Conservation (phyloP, 2,888 invertebrate genomes). For the Mamestra brassicae region DNA sequence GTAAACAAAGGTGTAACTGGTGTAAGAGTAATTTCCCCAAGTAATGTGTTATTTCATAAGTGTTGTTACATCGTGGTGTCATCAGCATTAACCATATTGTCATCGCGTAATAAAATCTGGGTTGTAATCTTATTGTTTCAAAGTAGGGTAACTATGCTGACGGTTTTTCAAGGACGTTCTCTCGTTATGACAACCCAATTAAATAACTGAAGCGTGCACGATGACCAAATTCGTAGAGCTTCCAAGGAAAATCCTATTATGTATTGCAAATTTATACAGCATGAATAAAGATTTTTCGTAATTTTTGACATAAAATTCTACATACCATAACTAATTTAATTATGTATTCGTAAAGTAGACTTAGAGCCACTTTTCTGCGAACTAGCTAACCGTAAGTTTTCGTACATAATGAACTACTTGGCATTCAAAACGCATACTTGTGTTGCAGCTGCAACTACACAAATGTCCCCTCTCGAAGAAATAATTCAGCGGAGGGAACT, state of each 20-base stretch:
- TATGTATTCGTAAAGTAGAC: constrained; percentile 66
- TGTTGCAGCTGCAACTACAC: constrained; percentile 69
- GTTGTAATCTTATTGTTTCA: constrained; percentile 65
- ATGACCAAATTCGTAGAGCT: constrained; percentile 51
- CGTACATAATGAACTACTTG: constrained; percentile 75
- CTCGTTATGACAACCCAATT: constrained; percentile 44
- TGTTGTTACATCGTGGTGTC: constrained; percentile 66
- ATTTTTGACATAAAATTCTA: constrained; percentile 25
- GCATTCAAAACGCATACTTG: constrained; percentile 73
- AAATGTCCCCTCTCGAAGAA: constrained; percentile 57
- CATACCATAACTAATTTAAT: constrained; percentile 38
- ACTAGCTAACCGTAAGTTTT: constrained; percentile 72
- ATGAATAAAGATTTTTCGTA: constrained; percentile 21
- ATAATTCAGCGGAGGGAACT: constrained; percentile 46
- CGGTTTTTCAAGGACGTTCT: constrained; percentile 54
- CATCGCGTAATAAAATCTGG: constrained; percentile 60
- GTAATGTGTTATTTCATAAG: constrained; percentile 62
- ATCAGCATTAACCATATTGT: constrained; percentile 68
- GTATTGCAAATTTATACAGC: constrained; percentile 46
- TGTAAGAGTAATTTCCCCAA: constrained; percentile 56
- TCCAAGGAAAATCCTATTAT: constrained; percentile 56
- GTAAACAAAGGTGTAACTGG: constrained; percentile 78
- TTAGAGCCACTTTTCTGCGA: constrained; percentile 68
- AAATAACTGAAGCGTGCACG: constrained; percentile 54
- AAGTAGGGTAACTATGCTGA: constrained; percentile 59